A percentile compares a stretch with the other conserved stretches of the same genome.
Conservation (phyloP, 1,140 invertebrate species). For the Macrocentrus cingulum region DNA sequence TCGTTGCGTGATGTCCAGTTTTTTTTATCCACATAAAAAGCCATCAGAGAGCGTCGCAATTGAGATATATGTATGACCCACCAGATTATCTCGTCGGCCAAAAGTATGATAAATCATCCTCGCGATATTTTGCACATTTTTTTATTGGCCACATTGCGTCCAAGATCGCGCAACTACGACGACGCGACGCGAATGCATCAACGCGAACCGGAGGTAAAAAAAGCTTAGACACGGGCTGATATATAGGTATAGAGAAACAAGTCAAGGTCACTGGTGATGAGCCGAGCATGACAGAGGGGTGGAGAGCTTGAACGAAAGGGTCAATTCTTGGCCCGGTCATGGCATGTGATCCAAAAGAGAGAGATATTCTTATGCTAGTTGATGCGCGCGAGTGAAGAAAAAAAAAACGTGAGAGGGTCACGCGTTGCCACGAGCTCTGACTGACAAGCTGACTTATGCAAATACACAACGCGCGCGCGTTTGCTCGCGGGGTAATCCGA, state of each 20-base stretch:
- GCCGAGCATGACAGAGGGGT: constrained; percentile 2
- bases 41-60: too few relatives aligned
- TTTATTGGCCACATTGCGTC: not conserved
- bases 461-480: constrained; percentile 39
- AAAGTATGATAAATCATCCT: constrained; percentile 14
- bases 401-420: constrained; percentile 45
- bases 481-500: constrained; percentile 48
- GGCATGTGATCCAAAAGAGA: constrained; percentile 1
- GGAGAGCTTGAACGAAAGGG: constrained; percentile 9
- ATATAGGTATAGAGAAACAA: not conserved
- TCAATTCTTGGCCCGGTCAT: constrained; percentile 27
- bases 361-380: too few relatives aligned
- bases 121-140: not conserved
- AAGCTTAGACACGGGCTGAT: too few relatives aligned
- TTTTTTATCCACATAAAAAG: constrained; percentile 20
- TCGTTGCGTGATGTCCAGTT: constrained; percentile 27
- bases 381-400: not conserved
- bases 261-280: constrained; percentile 11
- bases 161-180: too few relatives aligned
- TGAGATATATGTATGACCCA: too few relatives aligned
- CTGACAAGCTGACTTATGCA: constrained; percentile 60
- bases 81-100: constrained; percentile 2
- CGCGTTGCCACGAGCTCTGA: constrained; percentile 55
- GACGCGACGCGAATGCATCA: too few relatives aligned
- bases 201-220: too few relatives aligned